Evolutionary conservation across 2,113 vertebrate genomes (phyloP).

Genomic region (Silurus asotus): DNA sequence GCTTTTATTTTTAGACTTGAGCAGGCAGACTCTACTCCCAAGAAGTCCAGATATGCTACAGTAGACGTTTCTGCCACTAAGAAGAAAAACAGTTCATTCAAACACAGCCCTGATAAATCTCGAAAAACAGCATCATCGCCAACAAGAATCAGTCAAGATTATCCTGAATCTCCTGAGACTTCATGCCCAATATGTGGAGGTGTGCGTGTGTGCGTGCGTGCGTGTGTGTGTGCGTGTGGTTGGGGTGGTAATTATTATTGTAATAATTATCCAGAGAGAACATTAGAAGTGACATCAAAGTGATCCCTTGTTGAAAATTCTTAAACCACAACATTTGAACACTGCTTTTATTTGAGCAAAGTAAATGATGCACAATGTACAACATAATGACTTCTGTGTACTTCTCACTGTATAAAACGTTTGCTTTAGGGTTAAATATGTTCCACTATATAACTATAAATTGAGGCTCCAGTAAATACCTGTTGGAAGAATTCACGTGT

Average conservation of each 20-base stretch:
- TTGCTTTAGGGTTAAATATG: background rate
- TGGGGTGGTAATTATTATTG: background rate
- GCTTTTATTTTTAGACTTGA: constrained; percentile 20
- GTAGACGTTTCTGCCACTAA: background rate
- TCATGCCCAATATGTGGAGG: constrained; percentile 77
- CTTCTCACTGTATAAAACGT: background rate
- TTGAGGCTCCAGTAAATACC: background rate
- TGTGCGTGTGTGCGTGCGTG: constrained; percentile 39
- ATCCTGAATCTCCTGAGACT: background rate
- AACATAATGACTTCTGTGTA: background rate
- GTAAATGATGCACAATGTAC: background rate
- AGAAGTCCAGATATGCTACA: constrained; percentile 19
- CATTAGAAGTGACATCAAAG: background rate
- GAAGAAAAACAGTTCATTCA: background rate
- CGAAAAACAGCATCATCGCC: background rate
- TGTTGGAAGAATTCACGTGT: background rate
- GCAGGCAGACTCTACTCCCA: background rate
- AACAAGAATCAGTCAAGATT: constrained; percentile 5
- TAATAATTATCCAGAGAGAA: background rate
- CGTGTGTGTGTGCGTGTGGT: constrained; percentile 47
- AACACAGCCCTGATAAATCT: background rate
- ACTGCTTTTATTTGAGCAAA: background rate
- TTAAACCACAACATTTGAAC: background rate
- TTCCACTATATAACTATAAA: background rate
- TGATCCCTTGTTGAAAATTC: background rate